Percentiles rank a stretch among this genome's conserved stretches.
Evolutionary conservation across 2,888 invertebrate genomes (phyloP).

Genomic region (Drosophila falleni): DNA sequence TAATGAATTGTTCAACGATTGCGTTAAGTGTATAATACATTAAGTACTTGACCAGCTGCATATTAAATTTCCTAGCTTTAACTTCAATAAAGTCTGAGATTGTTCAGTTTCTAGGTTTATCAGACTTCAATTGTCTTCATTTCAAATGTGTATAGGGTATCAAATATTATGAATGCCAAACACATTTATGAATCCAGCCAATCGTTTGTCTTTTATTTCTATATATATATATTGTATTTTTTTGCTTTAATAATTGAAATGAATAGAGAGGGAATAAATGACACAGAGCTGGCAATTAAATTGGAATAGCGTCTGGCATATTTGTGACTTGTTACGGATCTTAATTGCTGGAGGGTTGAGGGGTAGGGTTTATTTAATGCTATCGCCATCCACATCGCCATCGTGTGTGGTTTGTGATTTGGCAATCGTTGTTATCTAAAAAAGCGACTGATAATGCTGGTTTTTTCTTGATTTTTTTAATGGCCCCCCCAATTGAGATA

Average conservation of each 20-base stretch:
- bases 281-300: slow-evolving; percentile 33
- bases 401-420: slow-evolving; percentile 15
- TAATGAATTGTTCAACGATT: neutral
- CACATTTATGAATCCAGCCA: slow-evolving; percentile 29
- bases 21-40: neutral
- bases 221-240: slow-evolving; percentile 2
- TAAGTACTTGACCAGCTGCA: neutral
- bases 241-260: slow-evolving; percentile 63
- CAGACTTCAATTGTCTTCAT: neutral
- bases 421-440: slow-evolving; percentile 14
- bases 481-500: slow-evolving; percentile 11
- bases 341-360: neutral
- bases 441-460: slow-evolving; percentile 18
- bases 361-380: neutral
- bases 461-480: neutral
- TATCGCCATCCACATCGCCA: slow-evolving; percentile 9
- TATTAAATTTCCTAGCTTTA: neutral
- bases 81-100: neutral
- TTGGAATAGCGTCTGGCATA: slow-evolving; percentile 51
- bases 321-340: slow-evolving; percentile 30
- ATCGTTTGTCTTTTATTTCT: slow-evolving; percentile 28
- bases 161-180: slow-evolving; percentile 37
- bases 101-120: neutral
- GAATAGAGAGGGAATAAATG: slow-evolving; percentile 22
- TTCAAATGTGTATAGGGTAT: slow-evolving; percentile 10